Percentiles rank a stretch among this genome's conserved stretches.
phyloP scores from a whole-genome alignment of 2,797 vertebrate species.

The Hippocampus kuda region DNA sequence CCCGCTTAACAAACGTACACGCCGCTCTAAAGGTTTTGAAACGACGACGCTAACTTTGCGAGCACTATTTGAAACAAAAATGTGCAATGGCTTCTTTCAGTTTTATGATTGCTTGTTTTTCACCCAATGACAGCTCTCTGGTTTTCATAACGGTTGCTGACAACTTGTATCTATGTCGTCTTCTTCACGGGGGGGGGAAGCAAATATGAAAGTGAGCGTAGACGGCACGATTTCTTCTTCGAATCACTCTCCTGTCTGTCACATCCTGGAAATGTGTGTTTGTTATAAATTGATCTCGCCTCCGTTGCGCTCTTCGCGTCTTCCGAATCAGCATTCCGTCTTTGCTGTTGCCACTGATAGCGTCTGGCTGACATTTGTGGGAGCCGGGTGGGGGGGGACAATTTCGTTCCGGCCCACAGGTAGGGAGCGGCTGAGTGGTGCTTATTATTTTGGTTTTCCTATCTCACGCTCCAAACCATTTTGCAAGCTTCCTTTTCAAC shows the following conservation, averaged over 20 bases:
- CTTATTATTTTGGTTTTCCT: constrained; percentile 15
- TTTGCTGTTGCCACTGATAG: constrained; percentile 25
- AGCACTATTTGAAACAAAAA: no score
- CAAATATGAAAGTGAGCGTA: no score
- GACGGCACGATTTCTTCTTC: no score
- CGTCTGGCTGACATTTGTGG: constrained; percentile 53
- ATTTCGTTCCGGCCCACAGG: constrained; percentile 21
- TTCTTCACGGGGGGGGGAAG: no score
- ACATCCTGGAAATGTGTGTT: background rate
- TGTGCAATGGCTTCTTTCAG: no score
- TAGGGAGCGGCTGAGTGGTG: constrained; percentile 25
- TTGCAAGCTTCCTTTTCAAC: constrained; percentile 11
- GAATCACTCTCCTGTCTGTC: background rate
- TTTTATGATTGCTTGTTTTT: no score
- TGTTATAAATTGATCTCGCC: constrained; percentile 7
- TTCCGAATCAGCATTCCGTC: constrained; percentile 51
- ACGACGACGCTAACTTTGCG: no score
- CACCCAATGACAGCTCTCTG: no score
- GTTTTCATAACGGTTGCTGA: no score
- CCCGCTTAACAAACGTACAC: no score
- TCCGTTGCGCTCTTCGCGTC: constrained; percentile 8
- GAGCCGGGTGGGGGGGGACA: constrained; percentile 34
- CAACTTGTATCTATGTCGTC: no score
- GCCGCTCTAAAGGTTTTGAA: no score
- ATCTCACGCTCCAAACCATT: constrained; percentile 18